A percentile compares a stretch with the other conserved stretches of the same genome.
These are phyloP conservation scores for Agrenia bidenticulata DNA, from an alignment of 2,888 invertebrate genomes.

Conservation along the genomic window DNA sequence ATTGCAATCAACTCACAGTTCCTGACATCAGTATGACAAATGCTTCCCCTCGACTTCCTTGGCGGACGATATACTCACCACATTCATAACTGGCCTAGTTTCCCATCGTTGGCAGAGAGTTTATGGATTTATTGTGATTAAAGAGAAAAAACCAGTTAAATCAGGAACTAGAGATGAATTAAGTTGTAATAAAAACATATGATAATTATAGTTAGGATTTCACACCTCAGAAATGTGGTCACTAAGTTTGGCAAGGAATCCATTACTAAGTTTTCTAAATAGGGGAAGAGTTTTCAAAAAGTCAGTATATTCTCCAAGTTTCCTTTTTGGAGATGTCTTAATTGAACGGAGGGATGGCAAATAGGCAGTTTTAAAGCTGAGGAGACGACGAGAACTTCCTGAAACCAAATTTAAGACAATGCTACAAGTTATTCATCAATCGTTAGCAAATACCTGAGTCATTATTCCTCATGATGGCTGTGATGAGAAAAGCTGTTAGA, in stretches of 20 bases:
- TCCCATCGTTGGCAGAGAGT: background rate
- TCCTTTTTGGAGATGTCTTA: background rate
- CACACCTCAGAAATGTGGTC: constrained; percentile 79
- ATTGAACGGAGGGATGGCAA: constrained; percentile 23
- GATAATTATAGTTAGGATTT: background rate
- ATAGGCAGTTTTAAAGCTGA: constrained; percentile 31
- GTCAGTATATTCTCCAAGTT: constrained; percentile 58
- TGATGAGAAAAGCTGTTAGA: no score
- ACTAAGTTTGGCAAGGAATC: constrained; percentile 75
- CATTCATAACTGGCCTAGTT: constrained; percentile 74
- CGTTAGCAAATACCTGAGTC: background rate
- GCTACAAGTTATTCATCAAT: background rate
- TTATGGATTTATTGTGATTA: background rate
- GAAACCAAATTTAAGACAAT: no score
- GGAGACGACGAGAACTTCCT: constrained; percentile 22
- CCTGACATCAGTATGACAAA: constrained; percentile 88
- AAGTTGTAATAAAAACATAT: background rate
- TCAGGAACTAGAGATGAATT: background rate
- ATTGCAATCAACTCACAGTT: constrained; percentile 66
- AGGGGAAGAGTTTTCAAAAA: constrained; percentile 80
- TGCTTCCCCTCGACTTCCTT: constrained; percentile 83
- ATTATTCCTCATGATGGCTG: background rate
- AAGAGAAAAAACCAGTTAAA: background rate
- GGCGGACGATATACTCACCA: constrained; percentile 74
- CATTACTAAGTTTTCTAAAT: constrained; percentile 69